A percentile compares a stretch with the other conserved stretches of the same genome.
phyloP scores from a whole-genome alignment of 2,797 vertebrate species.

The Danio aesculapii region DNA sequence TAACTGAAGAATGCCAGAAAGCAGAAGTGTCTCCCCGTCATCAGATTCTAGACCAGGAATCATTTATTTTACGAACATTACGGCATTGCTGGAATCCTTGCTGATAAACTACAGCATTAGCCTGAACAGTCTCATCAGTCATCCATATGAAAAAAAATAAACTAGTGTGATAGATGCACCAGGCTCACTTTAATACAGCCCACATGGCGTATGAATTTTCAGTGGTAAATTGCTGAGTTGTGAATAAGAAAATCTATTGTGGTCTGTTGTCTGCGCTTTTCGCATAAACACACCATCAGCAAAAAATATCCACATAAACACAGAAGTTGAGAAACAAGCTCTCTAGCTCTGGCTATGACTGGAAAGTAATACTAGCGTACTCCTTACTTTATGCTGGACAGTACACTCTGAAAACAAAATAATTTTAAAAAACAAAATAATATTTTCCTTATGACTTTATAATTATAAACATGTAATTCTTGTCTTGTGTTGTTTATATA shows the following conservation, averaged over 20 bases:
- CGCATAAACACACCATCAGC: conserved; percentile 14
- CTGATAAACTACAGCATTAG: conserved; percentile 9
- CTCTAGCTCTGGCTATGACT: not conserved
- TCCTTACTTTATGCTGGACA: not conserved
- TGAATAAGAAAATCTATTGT: conserved; percentile 18
- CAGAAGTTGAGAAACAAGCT: conserved; percentile 24
- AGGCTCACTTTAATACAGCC: conserved; percentile 2
- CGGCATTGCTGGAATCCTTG: not conserved
- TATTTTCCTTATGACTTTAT: not conserved
- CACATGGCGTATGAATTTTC: not conserved
- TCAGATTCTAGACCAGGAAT: conserved; percentile 15
- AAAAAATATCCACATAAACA: conserved; percentile 29
- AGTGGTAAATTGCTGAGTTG: conserved; percentile 19
- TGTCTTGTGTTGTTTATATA: not conserved
- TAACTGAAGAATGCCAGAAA: conserved; percentile 20
- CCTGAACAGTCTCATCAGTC: conserved; percentile 5
- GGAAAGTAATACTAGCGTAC: not conserved
- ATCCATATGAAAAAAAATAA: not conserved
- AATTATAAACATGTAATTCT: not conserved
- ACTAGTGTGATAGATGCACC: not conserved
- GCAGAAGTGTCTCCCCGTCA: conserved; percentile 30
- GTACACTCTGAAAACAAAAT: not conserved
- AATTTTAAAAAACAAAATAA: not conserved
- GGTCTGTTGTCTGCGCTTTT: conserved; percentile 28
- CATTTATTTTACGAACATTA: conserved; percentile 9